A percentile compares a stretch with the other conserved stretches of the same genome.
Conservation (phyloP, 2,113 vertebrate genomes). For the Lanius collurio region DNA sequence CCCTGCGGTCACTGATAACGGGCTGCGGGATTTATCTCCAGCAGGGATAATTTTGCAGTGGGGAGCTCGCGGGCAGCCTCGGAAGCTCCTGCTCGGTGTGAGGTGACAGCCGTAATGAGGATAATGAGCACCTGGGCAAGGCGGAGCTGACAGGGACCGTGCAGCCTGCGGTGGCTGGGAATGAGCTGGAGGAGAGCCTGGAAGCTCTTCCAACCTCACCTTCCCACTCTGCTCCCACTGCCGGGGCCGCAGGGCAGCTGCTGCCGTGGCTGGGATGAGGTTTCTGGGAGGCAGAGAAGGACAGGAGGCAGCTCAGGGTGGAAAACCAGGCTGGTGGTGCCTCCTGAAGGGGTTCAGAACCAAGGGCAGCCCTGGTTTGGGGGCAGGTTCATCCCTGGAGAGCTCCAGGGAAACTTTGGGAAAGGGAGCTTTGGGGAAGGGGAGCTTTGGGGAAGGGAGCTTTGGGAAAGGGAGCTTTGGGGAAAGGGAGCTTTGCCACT, state of each 20-base stretch:
- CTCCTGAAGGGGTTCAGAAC: neutral
- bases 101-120: neutral
- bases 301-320: neutral
- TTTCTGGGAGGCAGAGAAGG: neutral
- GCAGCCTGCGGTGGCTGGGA: neutral
- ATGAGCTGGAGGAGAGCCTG: neutral
- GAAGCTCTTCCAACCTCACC: neutral
- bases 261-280: fast-evolving
- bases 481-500: neutral
- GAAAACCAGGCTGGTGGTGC: neutral
- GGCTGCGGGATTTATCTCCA: neutral
- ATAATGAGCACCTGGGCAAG: neutral
- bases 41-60: neutral
- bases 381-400: fast-evolving
- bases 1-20: neutral
- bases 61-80: neutral
- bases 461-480: fast-evolving
- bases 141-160: neutral
- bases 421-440: neutral
- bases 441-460: fast-evolving
- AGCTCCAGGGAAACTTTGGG: neutral
- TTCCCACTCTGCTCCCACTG: neutral
- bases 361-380: neutral
- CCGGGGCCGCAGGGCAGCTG: neutral
- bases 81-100: neutral